Evolutionary conservation across 2,113 vertebrate species (phyloP).

Genomic region (Polypterus bichir): DNA sequence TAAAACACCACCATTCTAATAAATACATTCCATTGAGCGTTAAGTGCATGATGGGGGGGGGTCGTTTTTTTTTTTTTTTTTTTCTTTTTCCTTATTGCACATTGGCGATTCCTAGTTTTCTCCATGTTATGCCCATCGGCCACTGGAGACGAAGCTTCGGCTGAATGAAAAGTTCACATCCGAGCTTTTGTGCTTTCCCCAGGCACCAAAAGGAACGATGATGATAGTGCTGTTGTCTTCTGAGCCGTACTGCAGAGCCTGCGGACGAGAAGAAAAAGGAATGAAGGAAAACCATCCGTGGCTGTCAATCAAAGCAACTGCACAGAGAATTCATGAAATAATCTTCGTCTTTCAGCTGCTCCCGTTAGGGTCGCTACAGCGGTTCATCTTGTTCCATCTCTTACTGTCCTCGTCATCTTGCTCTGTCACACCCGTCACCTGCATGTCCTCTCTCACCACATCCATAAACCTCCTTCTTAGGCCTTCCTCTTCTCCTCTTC

Average conservation of each 20-base stretch:
- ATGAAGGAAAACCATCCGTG: not conserved
- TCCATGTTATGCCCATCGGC: constrained; percentile 71
- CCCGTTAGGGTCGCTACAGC: too few relatives aligned
- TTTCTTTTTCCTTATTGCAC: constrained; percentile 21
- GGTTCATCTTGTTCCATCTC: too few relatives aligned
- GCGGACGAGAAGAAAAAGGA: not conserved
- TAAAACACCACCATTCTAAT: too few relatives aligned
- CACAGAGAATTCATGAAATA: not conserved
- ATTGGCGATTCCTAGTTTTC: not conserved
- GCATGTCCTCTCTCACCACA: too few relatives aligned
- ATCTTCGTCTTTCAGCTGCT: not conserved
- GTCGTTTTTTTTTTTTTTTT: too few relatives aligned
- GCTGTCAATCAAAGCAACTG: not conserved
- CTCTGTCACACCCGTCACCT: too few relatives aligned
- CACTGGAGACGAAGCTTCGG: constrained; percentile 82
- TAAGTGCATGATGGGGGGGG: too few relatives aligned
- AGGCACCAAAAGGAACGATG: constrained; percentile 87
- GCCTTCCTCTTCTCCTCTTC: too few relatives aligned
- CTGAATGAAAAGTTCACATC: constrained; percentile 84
- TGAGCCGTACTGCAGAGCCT: constrained; percentile 81
- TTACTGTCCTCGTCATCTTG: too few relatives aligned
- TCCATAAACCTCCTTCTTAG: too few relatives aligned
- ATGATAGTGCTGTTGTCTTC: constrained; percentile 91
- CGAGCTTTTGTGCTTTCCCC: constrained; percentile 80
- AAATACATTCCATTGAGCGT: too few relatives aligned